phyloP scores from a whole-genome alignment of 64 coral and sea anemone genomes.

The Astreopora myriophthalma region DNA sequence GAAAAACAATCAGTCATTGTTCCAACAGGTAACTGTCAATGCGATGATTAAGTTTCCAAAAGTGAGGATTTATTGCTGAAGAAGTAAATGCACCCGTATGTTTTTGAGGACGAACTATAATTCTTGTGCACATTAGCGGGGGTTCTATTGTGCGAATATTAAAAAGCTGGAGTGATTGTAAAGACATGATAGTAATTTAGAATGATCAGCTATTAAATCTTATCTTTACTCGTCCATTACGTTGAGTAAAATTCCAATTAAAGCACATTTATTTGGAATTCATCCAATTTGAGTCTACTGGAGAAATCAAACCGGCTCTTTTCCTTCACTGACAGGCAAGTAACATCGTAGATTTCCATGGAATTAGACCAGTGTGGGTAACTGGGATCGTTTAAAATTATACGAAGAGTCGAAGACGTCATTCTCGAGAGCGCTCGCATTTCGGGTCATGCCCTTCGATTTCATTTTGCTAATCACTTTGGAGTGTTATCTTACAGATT shows the following conservation, averaged over 20 bases:
- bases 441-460: not conserved
- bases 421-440: too few relatives aligned
- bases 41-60: not conserved
- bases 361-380: too few relatives aligned
- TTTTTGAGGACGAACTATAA: not conserved
- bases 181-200: not conserved
- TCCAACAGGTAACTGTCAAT: not conserved
- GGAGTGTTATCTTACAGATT: not conserved
- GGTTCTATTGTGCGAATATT: constrained; percentile 16
- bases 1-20: not conserved
- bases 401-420: too few relatives aligned
- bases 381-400: too few relatives aligned
- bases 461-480: not conserved
- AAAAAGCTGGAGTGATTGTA: not conserved
- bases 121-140: not conserved
- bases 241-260: not conserved
- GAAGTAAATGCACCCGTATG: not conserved
- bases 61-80: not conserved
- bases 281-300: not conserved
- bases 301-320: not conserved
- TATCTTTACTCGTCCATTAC: not conserved
- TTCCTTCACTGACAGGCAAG: not conserved
- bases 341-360: too few relatives aligned
- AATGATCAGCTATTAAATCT: not conserved
- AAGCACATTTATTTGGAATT: not conserved